Evolutionary conservation across 2,888 invertebrate genomes (phyloP), one percentile per base, ranked within the genome.

Genomic region (Orthonevra nobilis): DNA sequence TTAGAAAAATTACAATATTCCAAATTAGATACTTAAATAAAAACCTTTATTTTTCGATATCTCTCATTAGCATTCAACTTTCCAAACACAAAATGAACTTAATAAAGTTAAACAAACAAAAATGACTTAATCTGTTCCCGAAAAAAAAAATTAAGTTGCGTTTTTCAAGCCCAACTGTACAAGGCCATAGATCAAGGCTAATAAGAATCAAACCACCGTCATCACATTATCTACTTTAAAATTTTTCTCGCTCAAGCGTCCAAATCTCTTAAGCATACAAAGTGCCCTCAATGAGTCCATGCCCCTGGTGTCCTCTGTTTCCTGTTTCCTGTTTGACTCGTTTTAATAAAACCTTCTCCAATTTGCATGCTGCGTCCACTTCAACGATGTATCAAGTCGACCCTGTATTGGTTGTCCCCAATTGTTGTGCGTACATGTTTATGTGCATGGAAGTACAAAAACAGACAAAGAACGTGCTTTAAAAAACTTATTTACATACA

Each of bases 341-440:
- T 69, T 40, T 50, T 70, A 70, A 54, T 77, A 70, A 70, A 77
- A 70, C 60, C 64, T 77, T 26, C 46, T 64, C 58, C 70, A 72
- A 58, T 77, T 77, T 77, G 52, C 70, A 54, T 64, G 64, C 36
- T 72, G 70, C 58, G 58, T 64, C 77, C 72, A 77, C 52, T 72
- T 44, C 30, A 70, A 38, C 9, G 70, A 64, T 44, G 58, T 64
- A 64, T 70, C 46, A 72, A 38, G 52, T 64, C 64, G 70, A 20
- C 52, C 54, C 61, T 77, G 48, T 48, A 63, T 69, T 75, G 36
- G 70, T 52, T 42, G 56, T 75, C 63, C n/a, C 30, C 63, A 42
- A 56, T 63, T 75, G 63, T 52, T 50, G 34, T 75, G 32, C 40
- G 70, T 58, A 50, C 48, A 75, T 54, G 54, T 54, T 61, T 26